Base-by-base conservation (phyloP, 2,888 invertebrate genomes). In the Rhagonycha fulva region DNA sequence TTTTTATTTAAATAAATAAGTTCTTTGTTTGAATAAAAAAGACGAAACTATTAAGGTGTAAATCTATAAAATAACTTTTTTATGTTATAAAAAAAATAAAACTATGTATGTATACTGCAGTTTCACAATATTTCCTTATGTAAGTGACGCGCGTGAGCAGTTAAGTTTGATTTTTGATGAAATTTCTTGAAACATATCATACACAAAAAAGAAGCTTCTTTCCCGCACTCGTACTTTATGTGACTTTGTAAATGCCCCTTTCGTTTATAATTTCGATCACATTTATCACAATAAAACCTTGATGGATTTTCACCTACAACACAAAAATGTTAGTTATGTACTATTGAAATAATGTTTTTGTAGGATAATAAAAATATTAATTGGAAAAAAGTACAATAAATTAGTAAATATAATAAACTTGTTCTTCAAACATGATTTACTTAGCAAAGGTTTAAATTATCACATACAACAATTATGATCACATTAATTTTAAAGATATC, bases 131-230 rank as follows among this genome's bases (percentile, higher is more conserved):
- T n/a, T 47, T 47, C 47, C 7, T n/a, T 47, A 47, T 47, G 47
- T 9, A 47, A 47, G 60, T 70, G 70, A 14, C 63, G 32, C 47
- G 75, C 62, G 26, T 80, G 80, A 14, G 74, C 67, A 63, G 72
- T 80, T 66, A 82, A 70, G 9, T 78, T 79, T 63, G 79, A 78
- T 72, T 75, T 76, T 66, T 79, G 79, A 60, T 76, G 76, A 71
- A 79, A 80, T 67, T 70, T 77, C 60, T 75, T 78, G 24, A 68
- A 10, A 60, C 80, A 80, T 3, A 80, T 61, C 12, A 63, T 67
- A 60, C 80, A 79, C 14, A 61, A 61, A 70, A 80, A 80, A 14
- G 71, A 88, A 1, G 91, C 91, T 62, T 61, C 30, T 63, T 66
- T 69, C 24, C 73, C 73, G 62, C 80, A 80, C 32, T 79, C 78